These are phyloP conservation scores for Drepana arcuata DNA, from an alignment of 1,140 invertebrate species.

Conservation along the genomic window DNA sequence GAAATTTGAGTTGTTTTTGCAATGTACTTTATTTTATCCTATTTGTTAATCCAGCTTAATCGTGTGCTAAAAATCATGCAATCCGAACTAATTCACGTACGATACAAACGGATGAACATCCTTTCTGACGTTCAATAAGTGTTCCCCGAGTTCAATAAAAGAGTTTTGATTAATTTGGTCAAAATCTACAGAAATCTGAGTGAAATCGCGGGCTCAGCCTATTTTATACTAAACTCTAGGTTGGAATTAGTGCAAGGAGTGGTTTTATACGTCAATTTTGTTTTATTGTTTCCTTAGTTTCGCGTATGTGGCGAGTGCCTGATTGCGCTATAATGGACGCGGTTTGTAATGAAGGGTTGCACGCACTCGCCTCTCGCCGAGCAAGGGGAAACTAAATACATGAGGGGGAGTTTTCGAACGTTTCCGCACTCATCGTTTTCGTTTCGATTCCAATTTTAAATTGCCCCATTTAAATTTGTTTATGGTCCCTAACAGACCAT, in stretches of 20 bases:
- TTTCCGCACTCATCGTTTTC: slow-evolving; percentile 53
- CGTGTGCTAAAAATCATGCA: too few relatives aligned
- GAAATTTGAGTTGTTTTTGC: too few relatives aligned
- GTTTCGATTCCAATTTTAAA: slow-evolving; percentile 41
- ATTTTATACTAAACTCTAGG: slow-evolving; percentile 18
- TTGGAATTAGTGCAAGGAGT: slow-evolving; percentile 42
- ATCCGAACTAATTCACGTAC: too few relatives aligned
- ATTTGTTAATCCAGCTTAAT: too few relatives aligned
- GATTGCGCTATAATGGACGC: slow-evolving; percentile 61
- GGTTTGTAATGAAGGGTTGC: slow-evolving; percentile 56
- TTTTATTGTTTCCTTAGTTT: slow-evolving; percentile 58
- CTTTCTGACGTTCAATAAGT: too few relatives aligned
- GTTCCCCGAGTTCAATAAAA: too few relatives aligned
- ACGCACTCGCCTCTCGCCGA: slow-evolving; percentile 41
- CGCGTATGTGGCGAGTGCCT: slow-evolving; percentile 57
- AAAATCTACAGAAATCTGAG: too few relatives aligned
- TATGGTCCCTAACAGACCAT: too few relatives aligned
- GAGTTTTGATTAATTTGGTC: too few relatives aligned
- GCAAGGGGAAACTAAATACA: slow-evolving; percentile 49
- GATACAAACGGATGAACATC: too few relatives aligned
- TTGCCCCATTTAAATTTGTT: slow-evolving; percentile 9
- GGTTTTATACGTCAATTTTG: slow-evolving; percentile 54
- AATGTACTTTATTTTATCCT: too few relatives aligned
- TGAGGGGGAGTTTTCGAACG: slow-evolving; percentile 38
- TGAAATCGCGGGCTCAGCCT: too few relatives aligned